phyloP scores from a whole-genome alignment of 2,888 invertebrate species.

The Oligia fasciuncula region DNA sequence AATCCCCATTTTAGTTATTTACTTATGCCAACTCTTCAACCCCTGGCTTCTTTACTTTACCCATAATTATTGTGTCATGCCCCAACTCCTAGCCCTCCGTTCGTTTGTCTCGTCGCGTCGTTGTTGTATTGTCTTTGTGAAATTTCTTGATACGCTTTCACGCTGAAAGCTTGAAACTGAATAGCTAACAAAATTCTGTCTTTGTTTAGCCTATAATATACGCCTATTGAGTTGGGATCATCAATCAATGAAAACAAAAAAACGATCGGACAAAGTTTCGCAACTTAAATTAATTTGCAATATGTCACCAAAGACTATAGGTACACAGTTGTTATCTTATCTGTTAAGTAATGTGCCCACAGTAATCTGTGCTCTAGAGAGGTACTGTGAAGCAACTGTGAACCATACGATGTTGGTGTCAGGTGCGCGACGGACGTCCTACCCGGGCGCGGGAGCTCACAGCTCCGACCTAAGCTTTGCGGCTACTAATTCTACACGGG shows the following conservation, averaged over 20 bases:
- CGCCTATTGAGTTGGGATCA: conserved; percentile 4
- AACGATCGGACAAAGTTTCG: conserved; percentile 56
- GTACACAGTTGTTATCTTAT: conserved; percentile 81
- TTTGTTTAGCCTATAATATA: background rate
- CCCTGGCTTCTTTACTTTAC: background rate
- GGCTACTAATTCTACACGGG: conserved; percentile 61
- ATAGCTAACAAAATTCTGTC: background rate
- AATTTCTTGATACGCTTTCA: conserved; percentile 10
- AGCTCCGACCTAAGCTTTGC: conserved; percentile 63
- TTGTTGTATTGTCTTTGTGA: background rate
- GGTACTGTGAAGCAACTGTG: conserved; percentile 68
- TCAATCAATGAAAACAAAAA: conserved; percentile 63
- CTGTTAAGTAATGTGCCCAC: conserved; percentile 77
- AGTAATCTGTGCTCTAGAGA: conserved; percentile 75
- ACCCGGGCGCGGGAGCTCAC: conserved; percentile 69
- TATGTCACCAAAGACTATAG: conserved; percentile 71
- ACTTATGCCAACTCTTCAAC: background rate
- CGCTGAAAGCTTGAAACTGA: conserved; percentile 3
- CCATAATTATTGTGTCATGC: background rate
- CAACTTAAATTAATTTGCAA: conserved; percentile 73
- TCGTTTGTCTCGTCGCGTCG: background rate
- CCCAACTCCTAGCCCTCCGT: conserved; percentile 1
- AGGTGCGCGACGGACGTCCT: conserved; percentile 82
- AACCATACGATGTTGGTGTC: conserved; percentile 85
- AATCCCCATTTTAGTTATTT: background rate